These are phyloP conservation scores for Brachyptera putata DNA, from an alignment of 2,888 invertebrate genomes.

Conservation along the genomic window DNA sequence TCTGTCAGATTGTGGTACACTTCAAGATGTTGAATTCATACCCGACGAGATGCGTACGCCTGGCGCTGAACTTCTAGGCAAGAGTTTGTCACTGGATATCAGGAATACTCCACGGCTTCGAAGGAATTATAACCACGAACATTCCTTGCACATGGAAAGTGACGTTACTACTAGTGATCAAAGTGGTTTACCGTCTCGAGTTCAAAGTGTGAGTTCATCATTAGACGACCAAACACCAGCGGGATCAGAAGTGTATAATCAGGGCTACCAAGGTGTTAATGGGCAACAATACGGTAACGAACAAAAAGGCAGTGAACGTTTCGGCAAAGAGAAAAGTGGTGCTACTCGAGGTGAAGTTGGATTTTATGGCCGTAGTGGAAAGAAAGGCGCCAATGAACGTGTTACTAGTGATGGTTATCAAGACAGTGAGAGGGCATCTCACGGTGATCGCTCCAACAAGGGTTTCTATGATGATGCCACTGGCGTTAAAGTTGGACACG, in stretches of 20 bases:
- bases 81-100: background rate
- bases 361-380: constrained; percentile 28
- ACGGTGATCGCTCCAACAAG: constrained; percentile 13
- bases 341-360: constrained; percentile 26
- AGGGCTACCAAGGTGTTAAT: constrained; percentile 3
- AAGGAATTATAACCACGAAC: background rate
- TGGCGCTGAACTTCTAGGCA: constrained; percentile 1
- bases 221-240: constrained; percentile 16
- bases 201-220: background rate
- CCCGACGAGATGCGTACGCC: constrained; percentile 22
- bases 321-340: constrained; percentile 20
- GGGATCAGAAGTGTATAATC: constrained; percentile 16
- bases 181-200: too few relatives aligned
- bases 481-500: constrained; percentile 27
- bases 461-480: constrained; percentile 25
- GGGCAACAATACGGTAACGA: constrained; percentile 18
- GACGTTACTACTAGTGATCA: too few relatives aligned
- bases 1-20: background rate
- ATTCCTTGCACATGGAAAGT: background rate
- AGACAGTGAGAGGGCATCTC: constrained; percentile 17
- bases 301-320: constrained; percentile 5
- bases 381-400: constrained; percentile 19
- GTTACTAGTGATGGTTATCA: constrained; percentile 21
- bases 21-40: constrained; percentile 20
- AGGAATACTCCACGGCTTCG: background rate